Evolutionary conservation across 2,113 vertebrate genomes (phyloP).

Genomic region (Nerophis ophidion): DNA sequence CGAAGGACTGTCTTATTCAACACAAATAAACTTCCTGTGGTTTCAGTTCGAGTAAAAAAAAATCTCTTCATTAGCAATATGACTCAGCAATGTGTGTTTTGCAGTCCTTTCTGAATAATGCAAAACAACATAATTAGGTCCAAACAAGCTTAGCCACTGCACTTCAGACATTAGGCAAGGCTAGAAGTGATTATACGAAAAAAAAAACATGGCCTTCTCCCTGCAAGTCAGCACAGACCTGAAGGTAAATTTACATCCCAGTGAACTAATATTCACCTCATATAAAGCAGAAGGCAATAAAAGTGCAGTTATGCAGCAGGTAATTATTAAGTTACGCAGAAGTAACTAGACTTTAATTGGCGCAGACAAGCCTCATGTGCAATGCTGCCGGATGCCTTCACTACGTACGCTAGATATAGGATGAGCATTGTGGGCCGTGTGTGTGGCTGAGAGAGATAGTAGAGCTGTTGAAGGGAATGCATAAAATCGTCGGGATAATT

Average conservation of each 20-base stretch:
- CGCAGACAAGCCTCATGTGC: conserved; percentile 1
- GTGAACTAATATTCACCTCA: conserved; percentile 1
- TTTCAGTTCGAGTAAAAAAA: not conserved
- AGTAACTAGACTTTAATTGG: not conserved
- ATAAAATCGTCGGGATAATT: not conserved
- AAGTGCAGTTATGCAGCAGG: not conserved
- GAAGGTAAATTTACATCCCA: not conserved
- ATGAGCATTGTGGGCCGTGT: not conserved
- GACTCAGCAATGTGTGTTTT: conserved; percentile 1
- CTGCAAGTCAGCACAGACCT: not conserved
- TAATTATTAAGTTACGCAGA: not conserved
- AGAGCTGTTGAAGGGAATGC: not conserved
- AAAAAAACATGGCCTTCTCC: not conserved
- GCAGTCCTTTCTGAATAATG: not conserved
- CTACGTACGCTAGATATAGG: not conserved
- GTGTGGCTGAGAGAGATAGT: not conserved
- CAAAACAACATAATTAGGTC: not conserved
- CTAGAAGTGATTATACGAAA: not conserved
- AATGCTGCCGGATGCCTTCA: not conserved
- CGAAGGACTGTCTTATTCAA: conserved; percentile 3
- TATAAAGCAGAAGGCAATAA: not conserved
- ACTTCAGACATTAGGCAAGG: not conserved
- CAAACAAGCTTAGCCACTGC: conserved; percentile 3
- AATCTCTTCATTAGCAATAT: not conserved
- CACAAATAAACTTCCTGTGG: not conserved